phyloP scores from a whole-genome alignment of 2,113 vertebrate genomes.

The Lagopus leucura region DNA sequence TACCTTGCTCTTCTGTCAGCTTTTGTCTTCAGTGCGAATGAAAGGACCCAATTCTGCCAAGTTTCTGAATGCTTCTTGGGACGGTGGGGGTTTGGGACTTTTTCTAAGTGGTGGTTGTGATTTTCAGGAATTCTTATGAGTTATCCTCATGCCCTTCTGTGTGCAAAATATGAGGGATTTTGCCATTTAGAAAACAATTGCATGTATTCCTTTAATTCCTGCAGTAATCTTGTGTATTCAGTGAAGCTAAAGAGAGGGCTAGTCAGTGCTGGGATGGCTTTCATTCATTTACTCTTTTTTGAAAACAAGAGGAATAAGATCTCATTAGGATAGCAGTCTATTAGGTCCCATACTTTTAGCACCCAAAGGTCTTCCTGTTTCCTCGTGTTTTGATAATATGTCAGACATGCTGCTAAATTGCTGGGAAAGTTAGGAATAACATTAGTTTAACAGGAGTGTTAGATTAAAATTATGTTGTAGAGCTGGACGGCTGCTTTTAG shows the following conservation, averaged over 20 bases:
- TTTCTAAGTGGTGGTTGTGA: neutral
- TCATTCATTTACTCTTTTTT: neutral
- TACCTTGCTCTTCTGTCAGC: neutral
- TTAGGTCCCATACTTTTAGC: neutral
- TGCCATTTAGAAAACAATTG: neutral
- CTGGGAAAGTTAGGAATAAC: conserved; percentile 12
- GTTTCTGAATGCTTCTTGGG: neutral
- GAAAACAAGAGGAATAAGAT: neutral
- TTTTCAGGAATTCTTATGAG: neutral
- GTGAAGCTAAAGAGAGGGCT: neutral
- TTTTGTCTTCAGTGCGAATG: neutral
- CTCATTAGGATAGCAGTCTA: neutral
- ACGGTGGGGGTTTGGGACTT: neutral
- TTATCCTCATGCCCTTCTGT: neutral
- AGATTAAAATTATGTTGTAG: conserved; percentile 41
- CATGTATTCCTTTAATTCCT: neutral
- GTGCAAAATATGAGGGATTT: neutral
- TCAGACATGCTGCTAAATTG: conserved; percentile 15
- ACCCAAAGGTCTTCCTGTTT: conserved; percentile 20
- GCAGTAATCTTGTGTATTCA: neutral
- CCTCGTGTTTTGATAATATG: conserved; percentile 38
- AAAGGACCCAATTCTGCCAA: neutral
- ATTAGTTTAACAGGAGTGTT: neutral
- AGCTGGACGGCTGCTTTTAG: conserved; percentile 16
- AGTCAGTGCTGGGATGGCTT: neutral